Base-by-base conservation (phyloP, 2,797 vertebrate genomes). In the Ispidina lecontei region DNA sequence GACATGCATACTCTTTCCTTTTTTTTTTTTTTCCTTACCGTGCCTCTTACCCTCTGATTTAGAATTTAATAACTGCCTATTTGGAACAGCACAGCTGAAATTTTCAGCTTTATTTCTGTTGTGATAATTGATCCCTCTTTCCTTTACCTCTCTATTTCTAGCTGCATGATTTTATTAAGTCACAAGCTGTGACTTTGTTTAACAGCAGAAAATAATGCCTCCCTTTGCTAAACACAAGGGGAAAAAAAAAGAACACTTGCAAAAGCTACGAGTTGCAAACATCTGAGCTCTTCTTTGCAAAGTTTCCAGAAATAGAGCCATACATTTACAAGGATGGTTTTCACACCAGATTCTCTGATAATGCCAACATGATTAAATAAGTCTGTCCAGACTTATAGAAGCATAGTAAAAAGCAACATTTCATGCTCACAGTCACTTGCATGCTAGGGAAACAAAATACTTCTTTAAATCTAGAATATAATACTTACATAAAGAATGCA, bases 141-240 rank as follows among this genome's bases (percentile, higher is more conserved):
- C 41, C 19, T 79, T 83, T 83, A 68, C 39, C 25, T 64, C 72
- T 60, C 29, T 85, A 59, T 65, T 80, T 84, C 82, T 81, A 81
- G 89, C 69, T 62, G 43, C 28, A 11, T 9, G 69, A 44, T 95
- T 95, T 89, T 92, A 84, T 85, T 89, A 91, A 85, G 26, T 1
- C 4, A 52, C 75, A 85, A 78, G 67, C 73, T 91, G 78, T 91
- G 89, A 71, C 55, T 89, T 85, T 84, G 64, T 90, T 91, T 85
- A 85, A 82, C 47, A 85, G 58, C 17, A 81, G 73, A 91, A 83
- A 47, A 89, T 47, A 72, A 74, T 83, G 67, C 55, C 25, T 77
- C 13, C 37, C 9, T 82, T 79, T 77, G 70, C 85, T 41, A 94
- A 85, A 77, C 55, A 79, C 22, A 63, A 72, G 26, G 21, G 28